Evolutionary conservation across 2,797 vertebrate species (phyloP).

Genomic region (Aphelocoma californica): DNA sequence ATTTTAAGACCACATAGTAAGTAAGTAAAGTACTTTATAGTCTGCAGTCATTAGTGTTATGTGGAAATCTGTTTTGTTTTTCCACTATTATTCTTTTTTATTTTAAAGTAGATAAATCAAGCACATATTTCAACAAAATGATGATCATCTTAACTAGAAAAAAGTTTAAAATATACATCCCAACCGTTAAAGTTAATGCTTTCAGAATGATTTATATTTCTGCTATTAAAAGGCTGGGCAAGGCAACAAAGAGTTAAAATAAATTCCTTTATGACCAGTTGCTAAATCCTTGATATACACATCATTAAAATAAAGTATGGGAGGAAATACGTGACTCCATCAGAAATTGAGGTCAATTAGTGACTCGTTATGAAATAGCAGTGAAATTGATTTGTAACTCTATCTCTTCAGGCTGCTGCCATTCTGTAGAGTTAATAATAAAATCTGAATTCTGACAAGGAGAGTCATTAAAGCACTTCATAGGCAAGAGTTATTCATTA

Average conservation of each 20-base stretch:
- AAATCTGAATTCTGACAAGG: slow-evolving; percentile 76
- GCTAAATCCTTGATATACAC: slow-evolving; percentile 63
- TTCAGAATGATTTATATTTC: slow-evolving; percentile 52
- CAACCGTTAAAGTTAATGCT: slow-evolving; percentile 28
- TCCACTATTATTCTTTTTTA: neutral
- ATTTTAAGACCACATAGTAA: neutral
- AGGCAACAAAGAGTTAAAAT: slow-evolving; percentile 65
- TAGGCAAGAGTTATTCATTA: slow-evolving; percentile 72
- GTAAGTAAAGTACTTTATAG: neutral
- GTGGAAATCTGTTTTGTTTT: neutral
- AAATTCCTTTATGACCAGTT: slow-evolving; percentile 53
- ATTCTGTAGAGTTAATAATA: slow-evolving; percentile 75
- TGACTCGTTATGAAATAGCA: slow-evolving; percentile 67
- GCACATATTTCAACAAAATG: slow-evolving; percentile 15
- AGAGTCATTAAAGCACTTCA: slow-evolving; percentile 73
- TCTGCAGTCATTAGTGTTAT: neutral
- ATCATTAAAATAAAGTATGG: slow-evolving; percentile 69
- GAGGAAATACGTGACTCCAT: slow-evolving; percentile 69
- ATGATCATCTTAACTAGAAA: slow-evolving; percentile 43
- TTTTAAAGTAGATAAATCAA: slow-evolving; percentile 57
- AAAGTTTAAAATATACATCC: slow-evolving; percentile 25
- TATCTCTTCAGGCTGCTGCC: slow-evolving; percentile 66
- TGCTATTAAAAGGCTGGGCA: slow-evolving; percentile 8
- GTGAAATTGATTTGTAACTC: slow-evolving; percentile 77
- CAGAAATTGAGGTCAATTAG: slow-evolving; percentile 79